Conservation (phyloP, 2,797 vertebrate genomes). For the Xerus rutilus region DNA sequence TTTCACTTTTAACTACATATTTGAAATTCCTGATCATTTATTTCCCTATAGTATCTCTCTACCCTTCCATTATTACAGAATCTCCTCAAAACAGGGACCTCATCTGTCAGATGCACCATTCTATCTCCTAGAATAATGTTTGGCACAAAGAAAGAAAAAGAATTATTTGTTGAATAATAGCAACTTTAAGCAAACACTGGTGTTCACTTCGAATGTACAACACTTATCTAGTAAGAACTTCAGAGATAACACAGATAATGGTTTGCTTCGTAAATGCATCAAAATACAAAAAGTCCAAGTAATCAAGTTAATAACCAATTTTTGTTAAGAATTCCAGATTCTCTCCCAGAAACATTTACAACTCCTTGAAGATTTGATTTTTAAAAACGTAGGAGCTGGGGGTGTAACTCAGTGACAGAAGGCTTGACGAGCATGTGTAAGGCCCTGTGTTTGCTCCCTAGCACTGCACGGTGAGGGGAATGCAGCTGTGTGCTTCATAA, state of each 20-base stretch:
- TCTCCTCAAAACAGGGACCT: neutral
- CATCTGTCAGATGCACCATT: neutral
- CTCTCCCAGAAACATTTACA: no score
- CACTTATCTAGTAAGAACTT: neutral
- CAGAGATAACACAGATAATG: neutral
- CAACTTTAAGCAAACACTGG: neutral
- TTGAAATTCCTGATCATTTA: conserved; percentile 12
- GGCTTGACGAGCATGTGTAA: neutral
- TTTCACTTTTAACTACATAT: neutral
- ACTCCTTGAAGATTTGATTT: no score
- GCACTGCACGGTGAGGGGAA: no score
- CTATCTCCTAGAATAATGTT: neutral
- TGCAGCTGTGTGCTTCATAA: conserved; percentile 52
- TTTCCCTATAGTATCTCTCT: neutral
- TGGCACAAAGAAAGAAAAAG: neutral
- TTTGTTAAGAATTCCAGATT: neutral
- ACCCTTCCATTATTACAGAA: neutral
- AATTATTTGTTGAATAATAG: neutral
- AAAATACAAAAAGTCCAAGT: neutral
- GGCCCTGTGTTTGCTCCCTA: neutral
- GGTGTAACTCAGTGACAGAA: no score
- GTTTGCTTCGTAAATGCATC: neutral
- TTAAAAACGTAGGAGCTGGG: no score
- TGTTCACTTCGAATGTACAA: neutral
- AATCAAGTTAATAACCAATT: neutral